A percentile compares a stretch with the other conserved stretches of the same genome.
phyloP scores from a whole-genome alignment of 2,888 invertebrate genomes.

The Eupsilia transversa region DNA sequence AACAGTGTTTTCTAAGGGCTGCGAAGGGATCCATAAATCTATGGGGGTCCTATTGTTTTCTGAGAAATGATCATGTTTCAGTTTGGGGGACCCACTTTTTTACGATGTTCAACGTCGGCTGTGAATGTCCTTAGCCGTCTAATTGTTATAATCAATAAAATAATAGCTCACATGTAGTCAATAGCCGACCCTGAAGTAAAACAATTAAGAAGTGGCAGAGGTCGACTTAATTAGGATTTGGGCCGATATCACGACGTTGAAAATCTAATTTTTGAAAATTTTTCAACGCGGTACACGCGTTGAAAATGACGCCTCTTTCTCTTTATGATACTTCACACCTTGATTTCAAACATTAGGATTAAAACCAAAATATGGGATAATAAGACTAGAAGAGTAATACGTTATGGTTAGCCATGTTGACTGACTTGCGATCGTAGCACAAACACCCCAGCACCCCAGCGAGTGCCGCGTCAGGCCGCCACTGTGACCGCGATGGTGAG shows the following conservation, averaged over 20 bases:
- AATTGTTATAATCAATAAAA: conserved; percentile 26
- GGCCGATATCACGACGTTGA: conserved; percentile 41
- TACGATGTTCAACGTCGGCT: background rate
- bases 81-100: background rate
- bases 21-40: background rate
- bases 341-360: too few species aligned
- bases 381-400: too few species aligned
- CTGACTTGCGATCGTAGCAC: too few species aligned
- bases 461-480: too few species aligned
- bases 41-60: conserved; percentile 9
- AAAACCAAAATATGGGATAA: too few species aligned
- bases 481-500: too few species aligned
- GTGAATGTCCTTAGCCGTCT: background rate
- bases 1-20: background rate
- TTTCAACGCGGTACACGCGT: too few species aligned
- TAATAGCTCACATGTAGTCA: conserved; percentile 17
- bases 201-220: conserved; percentile 63
- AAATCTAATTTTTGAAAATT: too few species aligned
- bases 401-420: too few species aligned
- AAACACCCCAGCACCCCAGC: too few species aligned
- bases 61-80: conserved; percentile 5
- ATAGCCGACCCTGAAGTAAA: conserved; percentile 46
- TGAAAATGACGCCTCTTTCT: too few species aligned
- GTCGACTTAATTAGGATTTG: conserved; percentile 65
- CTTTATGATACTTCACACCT: too few species aligned